Evolutionary conservation across 2,888 invertebrate species (phyloP).

Genomic region (Pasiphila rectangulata): DNA sequence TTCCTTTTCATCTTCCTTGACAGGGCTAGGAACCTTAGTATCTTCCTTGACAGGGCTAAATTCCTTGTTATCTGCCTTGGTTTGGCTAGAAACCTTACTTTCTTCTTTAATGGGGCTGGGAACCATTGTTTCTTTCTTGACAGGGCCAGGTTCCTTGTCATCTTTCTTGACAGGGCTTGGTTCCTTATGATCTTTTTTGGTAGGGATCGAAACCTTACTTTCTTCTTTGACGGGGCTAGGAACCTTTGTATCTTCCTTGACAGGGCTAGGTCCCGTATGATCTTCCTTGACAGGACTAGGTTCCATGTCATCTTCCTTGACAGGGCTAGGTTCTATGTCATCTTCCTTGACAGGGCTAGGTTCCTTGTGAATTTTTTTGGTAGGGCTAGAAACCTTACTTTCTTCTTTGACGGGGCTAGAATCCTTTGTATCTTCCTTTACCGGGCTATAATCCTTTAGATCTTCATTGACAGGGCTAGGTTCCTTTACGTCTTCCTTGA

Average conservation of each 20-base stretch:
- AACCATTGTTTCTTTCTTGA: not conserved
- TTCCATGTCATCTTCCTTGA: not conserved
- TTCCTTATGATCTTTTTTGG: not conserved
- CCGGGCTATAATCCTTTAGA: not conserved
- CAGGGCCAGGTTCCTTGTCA: not conserved
- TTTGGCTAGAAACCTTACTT: slow-evolving; percentile 4
- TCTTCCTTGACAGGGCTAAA: slow-evolving; percentile 9
- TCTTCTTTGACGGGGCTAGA: slow-evolving; percentile 13
- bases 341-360: slow-evolving; percentile 5
- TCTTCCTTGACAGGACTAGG: not conserved
- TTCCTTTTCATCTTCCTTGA: slow-evolving; percentile 6
- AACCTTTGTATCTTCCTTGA: not conserved
- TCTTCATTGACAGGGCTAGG: slow-evolving; percentile 9
- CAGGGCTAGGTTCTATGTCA: slow-evolving; percentile 2
- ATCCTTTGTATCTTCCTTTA: slow-evolving; percentile 1
- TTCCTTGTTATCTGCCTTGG: slow-evolving; percentile 11
- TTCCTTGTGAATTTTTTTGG: slow-evolving; percentile 14
- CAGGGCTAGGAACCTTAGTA: not conserved
- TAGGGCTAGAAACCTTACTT: slow-evolving; percentile 1
- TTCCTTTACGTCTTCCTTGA: slow-evolving; percentile 8
- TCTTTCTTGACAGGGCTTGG: not conserved
- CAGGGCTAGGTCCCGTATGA: not conserved
- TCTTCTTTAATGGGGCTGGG: slow-evolving; percentile 10
- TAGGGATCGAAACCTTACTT: slow-evolving; percentile 6
- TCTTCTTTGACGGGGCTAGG: not conserved